phyloP scores from a whole-genome alignment of 2,888 invertebrate species.

The Trachelus tabidus region DNA sequence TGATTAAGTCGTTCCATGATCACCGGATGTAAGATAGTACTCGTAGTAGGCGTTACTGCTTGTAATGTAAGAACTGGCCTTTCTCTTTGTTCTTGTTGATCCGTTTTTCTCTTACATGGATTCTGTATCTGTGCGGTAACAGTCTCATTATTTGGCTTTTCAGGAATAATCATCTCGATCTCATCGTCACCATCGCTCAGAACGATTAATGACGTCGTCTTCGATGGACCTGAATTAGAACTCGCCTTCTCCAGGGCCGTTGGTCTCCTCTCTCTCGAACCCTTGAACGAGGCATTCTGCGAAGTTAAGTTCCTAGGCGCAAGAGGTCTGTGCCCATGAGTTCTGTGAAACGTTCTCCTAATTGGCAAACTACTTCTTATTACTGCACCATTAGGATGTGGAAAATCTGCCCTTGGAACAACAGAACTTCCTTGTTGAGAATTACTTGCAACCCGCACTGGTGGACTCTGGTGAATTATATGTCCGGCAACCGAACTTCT shows the following conservation, averaged over 20 bases:
- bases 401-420: constrained; percentile 18
- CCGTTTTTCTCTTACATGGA: background rate
- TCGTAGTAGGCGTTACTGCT: constrained; percentile 28
- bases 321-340: background rate
- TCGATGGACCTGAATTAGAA: constrained; percentile 21
- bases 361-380: constrained; percentile 33
- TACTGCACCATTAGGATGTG: constrained; percentile 40
- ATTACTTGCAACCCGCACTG: background rate
- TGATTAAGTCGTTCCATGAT: constrained; percentile 59
- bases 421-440: background rate
- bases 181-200: constrained; percentile 63
- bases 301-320: constrained; percentile 8
- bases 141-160: constrained; percentile 27
- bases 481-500: background rate
- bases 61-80: constrained; percentile 41
- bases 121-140: constrained; percentile 7
- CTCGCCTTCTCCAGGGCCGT: background rate
- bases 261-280: background rate
- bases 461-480: background rate
- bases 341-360: constrained; percentile 16
- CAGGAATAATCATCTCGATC: constrained; percentile 59
- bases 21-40: constrained; percentile 47
- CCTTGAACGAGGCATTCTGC: background rate
- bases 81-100: constrained; percentile 14
- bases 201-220: constrained; percentile 57